These are phyloP conservation scores for Agrochola circellaris DNA, from an alignment of 2,888 invertebrate genomes.

Conservation along the genomic window DNA sequence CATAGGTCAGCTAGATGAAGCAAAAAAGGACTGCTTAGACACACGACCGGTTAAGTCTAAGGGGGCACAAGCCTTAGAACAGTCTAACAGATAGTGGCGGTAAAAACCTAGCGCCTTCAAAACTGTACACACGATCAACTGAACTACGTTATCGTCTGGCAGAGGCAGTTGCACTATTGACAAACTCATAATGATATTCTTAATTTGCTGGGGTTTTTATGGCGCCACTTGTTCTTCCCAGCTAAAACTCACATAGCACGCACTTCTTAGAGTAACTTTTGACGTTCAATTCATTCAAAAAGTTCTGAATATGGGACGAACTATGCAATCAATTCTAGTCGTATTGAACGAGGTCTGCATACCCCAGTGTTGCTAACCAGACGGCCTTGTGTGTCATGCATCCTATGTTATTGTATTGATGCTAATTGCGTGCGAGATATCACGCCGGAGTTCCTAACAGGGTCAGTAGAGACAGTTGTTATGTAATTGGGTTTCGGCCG, in stretches of 20 bases:
- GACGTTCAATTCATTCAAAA: too few relatives aligned
- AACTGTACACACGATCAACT: conserved; percentile 8
- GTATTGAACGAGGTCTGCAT: conserved; percentile 24
- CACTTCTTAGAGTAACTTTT: too few relatives aligned
- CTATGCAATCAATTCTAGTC: conserved; percentile 17
- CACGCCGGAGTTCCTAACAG: conserved; percentile 8
- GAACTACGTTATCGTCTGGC: background rate
- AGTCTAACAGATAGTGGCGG: conserved; percentile 15
- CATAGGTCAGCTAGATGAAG: conserved; percentile 19
- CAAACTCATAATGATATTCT: background rate
- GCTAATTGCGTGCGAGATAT: conserved; percentile 52
- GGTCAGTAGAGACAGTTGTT: conserved; percentile 19
- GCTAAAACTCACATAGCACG: too few relatives aligned
- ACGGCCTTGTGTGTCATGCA: conserved; percentile 47
- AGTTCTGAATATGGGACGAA: background rate
- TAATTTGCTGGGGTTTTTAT: background rate
- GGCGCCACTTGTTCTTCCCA: background rate
- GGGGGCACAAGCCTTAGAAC: conserved; percentile 16
- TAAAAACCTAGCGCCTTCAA: conserved; percentile 1
- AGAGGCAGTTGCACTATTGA: background rate
- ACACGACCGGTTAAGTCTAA: conserved; percentile 24
- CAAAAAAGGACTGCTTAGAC: conserved; percentile 21
- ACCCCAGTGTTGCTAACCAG: conserved; percentile 35
- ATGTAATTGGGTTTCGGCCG: background rate
- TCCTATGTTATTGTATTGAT: conserved; percentile 50